Percentiles rank a stretch among this genome's conserved stretches.
Conservation (phyloP, 1,140 invertebrate genomes). For the Battus philenor region DNA sequence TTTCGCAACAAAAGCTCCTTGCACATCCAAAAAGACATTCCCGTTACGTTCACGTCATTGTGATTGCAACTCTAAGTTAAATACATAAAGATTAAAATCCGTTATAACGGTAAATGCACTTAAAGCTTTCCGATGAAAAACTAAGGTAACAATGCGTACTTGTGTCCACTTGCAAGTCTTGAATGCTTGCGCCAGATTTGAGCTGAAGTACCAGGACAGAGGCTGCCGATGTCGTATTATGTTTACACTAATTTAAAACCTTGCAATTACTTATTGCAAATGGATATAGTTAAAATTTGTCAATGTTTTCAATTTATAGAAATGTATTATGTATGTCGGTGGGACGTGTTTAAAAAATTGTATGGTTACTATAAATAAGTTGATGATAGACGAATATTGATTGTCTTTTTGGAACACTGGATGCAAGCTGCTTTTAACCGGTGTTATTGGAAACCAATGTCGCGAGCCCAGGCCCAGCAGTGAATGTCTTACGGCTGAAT, state of each 20-base stretch:
- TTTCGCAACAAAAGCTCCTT: constrained; percentile 53
- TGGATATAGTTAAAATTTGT: too few relatives aligned
- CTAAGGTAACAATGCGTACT: constrained; percentile 42
- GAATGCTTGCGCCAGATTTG: constrained; percentile 40
- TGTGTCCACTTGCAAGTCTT: constrained; percentile 35
- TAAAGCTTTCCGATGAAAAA: constrained; percentile 1
- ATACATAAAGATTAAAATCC: background rate
- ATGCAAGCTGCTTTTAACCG: too few relatives aligned
- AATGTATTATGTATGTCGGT: too few relatives aligned
- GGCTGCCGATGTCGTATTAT: constrained; percentile 26
- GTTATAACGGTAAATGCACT: background rate
- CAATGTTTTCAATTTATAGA: too few relatives aligned
- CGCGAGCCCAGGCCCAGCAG: too few relatives aligned
- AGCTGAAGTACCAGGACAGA: constrained; percentile 27
- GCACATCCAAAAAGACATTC: background rate
- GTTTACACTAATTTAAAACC: constrained; percentile 23
- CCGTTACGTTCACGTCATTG: background rate
- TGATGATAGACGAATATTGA: too few relatives aligned
- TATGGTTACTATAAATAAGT: too few relatives aligned
- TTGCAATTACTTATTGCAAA: too few relatives aligned
- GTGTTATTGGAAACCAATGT: too few relatives aligned
- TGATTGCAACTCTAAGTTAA: constrained; percentile 12
- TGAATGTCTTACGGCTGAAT: too few relatives aligned
- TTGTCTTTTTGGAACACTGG: too few relatives aligned
- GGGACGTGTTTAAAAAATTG: too few relatives aligned